phyloP scores from a whole-genome alignment of 2,113 vertebrate species.

The Tyto alba region DNA sequence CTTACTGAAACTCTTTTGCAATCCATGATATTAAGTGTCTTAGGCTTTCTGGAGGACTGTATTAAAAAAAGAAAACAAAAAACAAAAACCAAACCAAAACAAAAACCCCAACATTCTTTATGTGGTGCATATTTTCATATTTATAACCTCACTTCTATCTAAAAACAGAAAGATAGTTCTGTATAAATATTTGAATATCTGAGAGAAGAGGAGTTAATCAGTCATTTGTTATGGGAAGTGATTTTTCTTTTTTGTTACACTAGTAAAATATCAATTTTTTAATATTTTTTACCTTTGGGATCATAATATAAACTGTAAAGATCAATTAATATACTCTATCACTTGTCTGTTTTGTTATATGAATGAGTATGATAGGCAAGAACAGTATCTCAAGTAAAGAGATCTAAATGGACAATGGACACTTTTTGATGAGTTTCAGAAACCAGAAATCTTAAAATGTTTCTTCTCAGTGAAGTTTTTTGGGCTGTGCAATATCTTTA shows the following conservation, averaged over 20 bases:
- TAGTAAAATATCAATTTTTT: background rate
- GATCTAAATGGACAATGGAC: background rate
- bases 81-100: too few species aligned
- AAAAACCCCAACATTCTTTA: too few species aligned
- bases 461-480: background rate
- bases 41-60: background rate
- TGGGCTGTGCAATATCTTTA: background rate
- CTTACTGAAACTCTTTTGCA: background rate
- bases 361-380: background rate
- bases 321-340: background rate
- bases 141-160: background rate
- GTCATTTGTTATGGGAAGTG: background rate
- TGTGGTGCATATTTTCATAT: background rate
- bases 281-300: background rate
- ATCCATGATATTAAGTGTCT: background rate
- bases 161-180: fast-evolving
- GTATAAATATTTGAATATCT: background rate
- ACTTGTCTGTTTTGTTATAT: background rate
- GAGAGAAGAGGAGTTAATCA: background rate
- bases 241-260: background rate
- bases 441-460: background rate
- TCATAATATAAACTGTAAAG: background rate
- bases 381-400: background rate
- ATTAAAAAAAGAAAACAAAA: background rate
- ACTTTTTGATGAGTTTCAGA: background rate